phyloP scores from a whole-genome alignment of 92 coral and sea anemone genomes.

The Siderastrea radians region DNA sequence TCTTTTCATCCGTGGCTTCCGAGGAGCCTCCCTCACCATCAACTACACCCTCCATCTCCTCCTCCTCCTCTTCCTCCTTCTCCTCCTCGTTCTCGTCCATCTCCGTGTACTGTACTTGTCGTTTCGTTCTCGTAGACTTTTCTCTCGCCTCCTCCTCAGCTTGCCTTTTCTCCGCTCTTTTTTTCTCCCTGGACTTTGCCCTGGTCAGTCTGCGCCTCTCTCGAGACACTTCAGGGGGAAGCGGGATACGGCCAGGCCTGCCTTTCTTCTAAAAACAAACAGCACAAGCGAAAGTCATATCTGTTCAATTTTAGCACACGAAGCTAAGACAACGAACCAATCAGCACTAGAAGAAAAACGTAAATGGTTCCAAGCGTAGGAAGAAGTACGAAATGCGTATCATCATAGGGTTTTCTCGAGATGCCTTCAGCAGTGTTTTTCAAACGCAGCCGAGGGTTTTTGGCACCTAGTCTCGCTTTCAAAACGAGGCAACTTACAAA shows the following conservation, averaged over 20 bases:
- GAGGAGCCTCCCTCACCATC: slow-evolving; percentile 14
- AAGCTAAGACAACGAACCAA: background rate
- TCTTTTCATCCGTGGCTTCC: background rate
- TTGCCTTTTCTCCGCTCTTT: slow-evolving; percentile 21
- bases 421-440: too few relatives aligned
- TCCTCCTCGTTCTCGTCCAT: background rate
- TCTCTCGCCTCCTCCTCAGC: slow-evolving; percentile 23
- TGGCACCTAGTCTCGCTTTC: too few relatives aligned
- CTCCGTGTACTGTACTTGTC: background rate
- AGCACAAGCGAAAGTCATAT: background rate
- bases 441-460: too few relatives aligned
- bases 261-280: slow-evolving; percentile 15
- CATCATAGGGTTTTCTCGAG: too few relatives aligned
- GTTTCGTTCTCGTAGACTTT: background rate
- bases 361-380: background rate
- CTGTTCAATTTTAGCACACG: background rate
- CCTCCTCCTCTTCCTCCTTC: background rate
- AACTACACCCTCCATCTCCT: background rate
- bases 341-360: background rate
- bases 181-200: slow-evolving; percentile 25
- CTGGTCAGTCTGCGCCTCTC: slow-evolving; percentile 32
- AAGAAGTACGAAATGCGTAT: background rate
- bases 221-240: slow-evolving; percentile 36
- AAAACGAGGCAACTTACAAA: too few relatives aligned
- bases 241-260: slow-evolving; percentile 32